Percentiles rank a stretch among this genome's conserved stretches.
These are phyloP conservation scores for Ptychadena robeensis DNA, from an alignment of 2,797 vertebrate genomes.

Conservation along the genomic window DNA sequence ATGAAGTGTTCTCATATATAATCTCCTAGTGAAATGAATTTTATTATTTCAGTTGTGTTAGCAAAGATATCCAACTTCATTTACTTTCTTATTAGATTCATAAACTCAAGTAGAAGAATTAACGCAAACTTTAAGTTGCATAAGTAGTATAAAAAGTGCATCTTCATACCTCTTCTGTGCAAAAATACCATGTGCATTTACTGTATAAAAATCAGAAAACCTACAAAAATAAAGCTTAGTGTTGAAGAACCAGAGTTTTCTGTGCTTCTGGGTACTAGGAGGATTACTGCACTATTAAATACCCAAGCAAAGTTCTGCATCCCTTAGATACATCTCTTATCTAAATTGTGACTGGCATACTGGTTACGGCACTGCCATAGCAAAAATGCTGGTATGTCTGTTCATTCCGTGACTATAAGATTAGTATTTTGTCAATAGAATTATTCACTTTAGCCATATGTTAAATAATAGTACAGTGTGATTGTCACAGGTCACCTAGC, in stretches of 20 bases:
- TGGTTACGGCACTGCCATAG: neutral
- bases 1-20: neutral
- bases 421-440: too few relatives aligned
- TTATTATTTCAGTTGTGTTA: neutral
- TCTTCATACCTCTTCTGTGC: neutral
- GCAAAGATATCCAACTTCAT: neutral
- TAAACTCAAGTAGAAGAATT: neutral
- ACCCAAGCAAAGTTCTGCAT: neutral
- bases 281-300: neutral
- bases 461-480: neutral
- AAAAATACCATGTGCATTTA: slow-evolving; percentile 28
- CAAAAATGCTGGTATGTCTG: neutral
- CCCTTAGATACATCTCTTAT: too few relatives aligned
- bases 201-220: slow-evolving; percentile 22
- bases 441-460: neutral
- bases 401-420: neutral
- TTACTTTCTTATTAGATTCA: neutral
- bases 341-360: too few relatives aligned
- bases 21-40: neutral
- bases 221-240: slow-evolving; percentile 26
- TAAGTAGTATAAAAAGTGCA: slow-evolving; percentile 32
- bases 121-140: neutral
- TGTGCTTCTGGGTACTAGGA: neutral
- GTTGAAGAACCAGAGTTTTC: neutral
- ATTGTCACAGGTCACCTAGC: neutral